Evolutionary conservation across 2,888 invertebrate species (phyloP), one percentile per base, ranked within the genome.

Genomic region (Watsonalla binaria): DNA sequence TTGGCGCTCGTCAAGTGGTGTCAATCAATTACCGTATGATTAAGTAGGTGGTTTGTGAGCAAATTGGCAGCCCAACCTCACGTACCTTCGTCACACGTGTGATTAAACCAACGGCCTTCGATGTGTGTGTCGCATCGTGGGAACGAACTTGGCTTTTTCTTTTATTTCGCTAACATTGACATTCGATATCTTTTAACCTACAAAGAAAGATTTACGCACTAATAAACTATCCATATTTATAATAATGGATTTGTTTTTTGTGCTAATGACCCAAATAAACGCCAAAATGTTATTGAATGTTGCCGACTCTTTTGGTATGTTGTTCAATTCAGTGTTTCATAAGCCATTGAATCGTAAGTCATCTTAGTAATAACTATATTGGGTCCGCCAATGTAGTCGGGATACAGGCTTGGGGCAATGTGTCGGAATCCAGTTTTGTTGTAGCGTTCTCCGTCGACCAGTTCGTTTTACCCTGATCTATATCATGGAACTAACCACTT

Each of bases 21-120:
- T 73, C 80, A 81, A 78, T 82, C 77, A 79, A 78, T 79, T 76
- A 74, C 70, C 71, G 65, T 70, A 67, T 79, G 74, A 80, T 76
- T 76, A 78, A 80, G 71, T 74, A 72, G 74, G 72, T 74, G 69
- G 72, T 70, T 72, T 61, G 65, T 70, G 61, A 69, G 74, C 74
- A 78, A 81, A 82, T 80, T 82, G 78, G 75, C 72, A 72, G 58
- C 58, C 54, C 62, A 63, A 70, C 62, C 58, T 68, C 65, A 70
- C 60, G 63, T 63, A 57, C 59, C 51, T 51, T 47, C 42, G 47
- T 37, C 47, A 46, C 53, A 53, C 46, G 51, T 63, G 68, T 76
- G 70, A 75, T 72, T 74, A 73, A 75, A 72, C 68, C 62, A 62
- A 57, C 66, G 74, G 69, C 79, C 82, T 80, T 79, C 70, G 60